Evolutionary conservation across 2,113 vertebrate species (phyloP).

Genomic region (Corythaixoides concolor): DNA sequence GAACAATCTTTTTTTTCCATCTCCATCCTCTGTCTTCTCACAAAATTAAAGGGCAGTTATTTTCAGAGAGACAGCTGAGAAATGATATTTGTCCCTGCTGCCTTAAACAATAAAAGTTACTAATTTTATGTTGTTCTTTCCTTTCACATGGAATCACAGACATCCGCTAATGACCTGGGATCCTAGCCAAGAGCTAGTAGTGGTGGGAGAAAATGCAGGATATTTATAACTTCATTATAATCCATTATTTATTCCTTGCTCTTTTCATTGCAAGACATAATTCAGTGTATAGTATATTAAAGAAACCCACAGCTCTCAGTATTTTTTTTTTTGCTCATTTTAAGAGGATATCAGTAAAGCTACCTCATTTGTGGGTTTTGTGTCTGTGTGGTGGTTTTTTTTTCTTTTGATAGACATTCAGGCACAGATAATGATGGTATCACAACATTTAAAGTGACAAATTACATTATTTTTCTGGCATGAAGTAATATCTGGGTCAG

Average conservation of each 20-base stretch:
- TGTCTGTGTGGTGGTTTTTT: background rate
- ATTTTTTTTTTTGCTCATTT: background rate
- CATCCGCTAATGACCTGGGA: conserved; percentile 43
- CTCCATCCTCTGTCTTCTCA: background rate
- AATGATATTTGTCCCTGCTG: background rate
- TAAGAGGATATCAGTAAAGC: background rate
- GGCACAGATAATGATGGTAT: background rate
- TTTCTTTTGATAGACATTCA: background rate
- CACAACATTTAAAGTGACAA: background rate
- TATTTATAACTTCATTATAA: conserved; percentile 56
- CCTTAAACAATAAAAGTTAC: background rate
- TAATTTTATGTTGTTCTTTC: conserved; percentile 24
- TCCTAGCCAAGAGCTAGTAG: conserved; percentile 25
- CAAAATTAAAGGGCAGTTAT: background rate
- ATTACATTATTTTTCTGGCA: background rate
- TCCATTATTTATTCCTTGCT: background rate
- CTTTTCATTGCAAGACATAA: background rate
- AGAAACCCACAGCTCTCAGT: background rate
- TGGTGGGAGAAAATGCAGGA: background rate
- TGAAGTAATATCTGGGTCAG: background rate
- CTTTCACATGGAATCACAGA: conserved; percentile 39
- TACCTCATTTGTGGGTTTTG: too few relatives aligned
- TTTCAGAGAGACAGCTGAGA: background rate
- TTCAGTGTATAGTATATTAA: background rate
- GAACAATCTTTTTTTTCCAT: background rate